Evolutionary conservation across 2,113 vertebrate genomes (phyloP), one percentile per base, ranked within the genome.

Genomic region (Geococcyx californianus): DNA sequence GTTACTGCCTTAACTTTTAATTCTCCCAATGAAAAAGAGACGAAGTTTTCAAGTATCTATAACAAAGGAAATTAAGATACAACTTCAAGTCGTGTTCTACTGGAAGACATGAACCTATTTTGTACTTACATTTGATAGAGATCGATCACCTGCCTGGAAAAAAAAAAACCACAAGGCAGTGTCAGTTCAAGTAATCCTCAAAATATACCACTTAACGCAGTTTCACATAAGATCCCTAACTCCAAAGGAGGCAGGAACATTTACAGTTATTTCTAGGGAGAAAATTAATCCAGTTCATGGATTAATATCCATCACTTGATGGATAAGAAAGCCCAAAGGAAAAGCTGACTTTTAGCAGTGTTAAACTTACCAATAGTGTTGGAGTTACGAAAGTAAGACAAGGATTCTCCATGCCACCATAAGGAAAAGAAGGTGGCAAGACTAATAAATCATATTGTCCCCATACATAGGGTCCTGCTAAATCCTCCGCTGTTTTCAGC

Each of bases 401-500:
- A 38, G 99, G 99, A 86, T 99, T 99, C 94, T 99, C 99, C 99
- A 99, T 99, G 36, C 99, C 99, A 5, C 99, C 99, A 0, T 99
- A 99, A 4, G 99, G 99, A 95, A 99, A 99, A 29, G 99, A 99
- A 1, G 99, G 99, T 10, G 99, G 99, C 28, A 99, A 98, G 66
- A 99, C 98, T 93, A 99, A 95, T 13, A 99, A 85, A 89, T 99
- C 99, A 54, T 99, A 99, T 68, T 99, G 99, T 18, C 99, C 99
- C 99, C 99, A 99, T 1, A 99, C 98, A 17, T 99, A 99, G 0
- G 99, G 99, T 5, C 99, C 99, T 8, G 97, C 98, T 83, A 99
- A 98, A 36, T 98, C 97, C 98, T 99, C 99, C 4, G 99, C 99
- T 2, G 97, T 98, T 96, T 98, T 98, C 97, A 99, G 91, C 99